Percentiles rank a stretch among this genome's conserved stretches.
These are phyloP conservation scores for Drosophila ezoana DNA, from an alignment of 2,888 invertebrate genomes.

Conservation along the genomic window DNA sequence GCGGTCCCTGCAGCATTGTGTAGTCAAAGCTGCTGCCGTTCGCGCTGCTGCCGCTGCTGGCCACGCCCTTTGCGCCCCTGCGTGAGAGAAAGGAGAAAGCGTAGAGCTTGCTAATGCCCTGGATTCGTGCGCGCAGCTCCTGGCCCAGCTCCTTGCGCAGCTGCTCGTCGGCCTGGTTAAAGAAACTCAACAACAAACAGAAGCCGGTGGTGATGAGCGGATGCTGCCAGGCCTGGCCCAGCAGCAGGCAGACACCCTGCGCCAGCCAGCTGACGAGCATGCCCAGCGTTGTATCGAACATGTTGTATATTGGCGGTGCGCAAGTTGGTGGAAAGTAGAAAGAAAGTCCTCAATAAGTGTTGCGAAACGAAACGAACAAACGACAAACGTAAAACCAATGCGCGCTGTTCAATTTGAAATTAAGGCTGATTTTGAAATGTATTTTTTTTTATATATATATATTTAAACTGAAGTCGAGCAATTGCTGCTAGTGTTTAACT, in stretches of 20 bases:
- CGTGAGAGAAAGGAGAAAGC: constrained; percentile 7
- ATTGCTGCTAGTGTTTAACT: constrained; percentile 41
- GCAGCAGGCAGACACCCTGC: constrained; percentile 53
- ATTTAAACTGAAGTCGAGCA: constrained; percentile 28
- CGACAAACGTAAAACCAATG: not conserved
- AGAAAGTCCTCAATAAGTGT: not conserved
- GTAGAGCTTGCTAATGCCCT: constrained; percentile 2
- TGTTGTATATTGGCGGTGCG: constrained; percentile 1
- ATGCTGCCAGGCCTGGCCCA: constrained; percentile 68
- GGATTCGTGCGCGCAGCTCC: constrained; percentile 20
- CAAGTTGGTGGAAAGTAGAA: not conserved
- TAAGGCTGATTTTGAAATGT: constrained; percentile 29
- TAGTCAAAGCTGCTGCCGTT: constrained; percentile 24
- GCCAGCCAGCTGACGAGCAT: constrained; percentile 41
- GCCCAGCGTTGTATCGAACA: constrained; percentile 66
- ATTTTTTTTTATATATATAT: constrained; percentile 16
- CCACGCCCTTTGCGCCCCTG: not conserved
- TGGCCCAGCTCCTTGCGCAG: constrained; percentile 25
- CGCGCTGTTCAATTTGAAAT: constrained; percentile 23
- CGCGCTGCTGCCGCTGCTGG: too few relatives aligned
- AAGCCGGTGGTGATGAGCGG: constrained; percentile 66
- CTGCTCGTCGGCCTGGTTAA: constrained; percentile 58
- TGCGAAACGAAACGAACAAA: constrained; percentile 6
- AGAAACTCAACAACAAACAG: constrained; percentile 65
- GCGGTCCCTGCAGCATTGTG: constrained; percentile 79